Conservation (phyloP, 2,888 invertebrate species). For the Conus canariensis region DNA sequence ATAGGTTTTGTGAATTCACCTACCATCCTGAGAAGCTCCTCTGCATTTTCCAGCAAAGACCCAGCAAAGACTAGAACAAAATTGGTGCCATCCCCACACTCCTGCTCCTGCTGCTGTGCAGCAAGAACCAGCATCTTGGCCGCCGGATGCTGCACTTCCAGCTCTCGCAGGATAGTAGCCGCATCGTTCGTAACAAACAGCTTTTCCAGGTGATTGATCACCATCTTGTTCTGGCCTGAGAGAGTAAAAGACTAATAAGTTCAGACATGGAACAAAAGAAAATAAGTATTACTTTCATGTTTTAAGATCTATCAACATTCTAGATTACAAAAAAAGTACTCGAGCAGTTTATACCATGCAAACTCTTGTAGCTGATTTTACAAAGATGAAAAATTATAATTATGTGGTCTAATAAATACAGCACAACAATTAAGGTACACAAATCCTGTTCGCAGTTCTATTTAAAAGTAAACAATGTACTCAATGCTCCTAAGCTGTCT, state of each 20-base stretch:
- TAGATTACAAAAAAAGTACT: no score
- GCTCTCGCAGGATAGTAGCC: slow-evolving; percentile 90
- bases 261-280: no score
- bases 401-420: no score
- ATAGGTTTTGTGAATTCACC: neutral
- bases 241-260: neutral
- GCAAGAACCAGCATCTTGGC: slow-evolving; percentile 97
- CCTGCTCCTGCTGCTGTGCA: slow-evolving; percentile 98
- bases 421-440: no score
- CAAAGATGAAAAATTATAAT: no score
- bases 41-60: slow-evolving; percentile 93
- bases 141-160: slow-evolving; percentile 95
- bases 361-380: no score
- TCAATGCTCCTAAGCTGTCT: no score
- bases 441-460: no score
- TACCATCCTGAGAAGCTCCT: slow-evolving; percentile 92
- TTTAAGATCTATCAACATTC: no score
- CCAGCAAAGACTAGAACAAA: slow-evolving; percentile 97
- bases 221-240: slow-evolving; percentile 93
- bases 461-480: no score
- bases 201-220: slow-evolving; percentile 99
- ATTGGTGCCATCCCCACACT: slow-evolving; percentile 99
- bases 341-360: no score
- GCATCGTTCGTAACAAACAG: slow-evolving; percentile 99
- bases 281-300: no score